phyloP scores from a whole-genome alignment of 2,888 invertebrate species.

The Sisyra terminalis region DNA sequence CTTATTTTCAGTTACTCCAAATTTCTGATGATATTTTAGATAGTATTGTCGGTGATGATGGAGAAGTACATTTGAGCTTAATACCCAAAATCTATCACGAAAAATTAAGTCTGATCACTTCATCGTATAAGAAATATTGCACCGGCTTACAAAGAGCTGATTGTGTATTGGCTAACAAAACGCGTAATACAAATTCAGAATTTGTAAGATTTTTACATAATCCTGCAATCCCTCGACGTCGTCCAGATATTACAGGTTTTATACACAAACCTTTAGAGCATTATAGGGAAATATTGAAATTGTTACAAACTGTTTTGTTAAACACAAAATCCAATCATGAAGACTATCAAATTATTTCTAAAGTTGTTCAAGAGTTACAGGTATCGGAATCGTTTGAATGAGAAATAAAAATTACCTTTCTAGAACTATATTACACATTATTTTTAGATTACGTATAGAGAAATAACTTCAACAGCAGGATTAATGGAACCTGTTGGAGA shows the following conservation, averaged over 20 bases:
- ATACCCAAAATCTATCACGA: conserved; percentile 54
- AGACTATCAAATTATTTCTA: conserved; percentile 29
- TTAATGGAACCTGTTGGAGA: conserved; percentile 75
- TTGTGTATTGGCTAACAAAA: conserved; percentile 63
- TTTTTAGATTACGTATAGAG: conserved; percentile 51
- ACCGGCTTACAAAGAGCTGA: conserved; percentile 72
- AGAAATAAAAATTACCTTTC: no score
- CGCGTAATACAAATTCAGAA: conserved; percentile 55
- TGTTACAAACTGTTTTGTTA: conserved; percentile 35
- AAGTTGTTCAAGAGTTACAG: conserved; percentile 30
- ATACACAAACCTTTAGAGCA: conserved; percentile 76
- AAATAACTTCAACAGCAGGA: conserved; percentile 68
- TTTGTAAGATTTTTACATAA: conserved; percentile 67
- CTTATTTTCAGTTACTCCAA: conserved; percentile 39
- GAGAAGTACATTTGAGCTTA: conserved; percentile 49
- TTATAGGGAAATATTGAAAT: conserved; percentile 45
- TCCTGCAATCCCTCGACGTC: conserved; percentile 62
- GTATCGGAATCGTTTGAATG: conserved; percentile 16
- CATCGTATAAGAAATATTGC: conserved; percentile 68
- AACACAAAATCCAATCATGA: conserved; percentile 30
- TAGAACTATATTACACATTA: not conserved
- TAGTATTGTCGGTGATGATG: conserved; percentile 53
- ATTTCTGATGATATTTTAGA: conserved; percentile 71
- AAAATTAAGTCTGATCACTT: conserved; percentile 56
- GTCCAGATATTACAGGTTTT: conserved; percentile 71